Evolutionary conservation across 2,797 vertebrate genomes (phyloP), one percentile per base, ranked within the genome.

Genomic region (Amphiprion clarkii): DNA sequence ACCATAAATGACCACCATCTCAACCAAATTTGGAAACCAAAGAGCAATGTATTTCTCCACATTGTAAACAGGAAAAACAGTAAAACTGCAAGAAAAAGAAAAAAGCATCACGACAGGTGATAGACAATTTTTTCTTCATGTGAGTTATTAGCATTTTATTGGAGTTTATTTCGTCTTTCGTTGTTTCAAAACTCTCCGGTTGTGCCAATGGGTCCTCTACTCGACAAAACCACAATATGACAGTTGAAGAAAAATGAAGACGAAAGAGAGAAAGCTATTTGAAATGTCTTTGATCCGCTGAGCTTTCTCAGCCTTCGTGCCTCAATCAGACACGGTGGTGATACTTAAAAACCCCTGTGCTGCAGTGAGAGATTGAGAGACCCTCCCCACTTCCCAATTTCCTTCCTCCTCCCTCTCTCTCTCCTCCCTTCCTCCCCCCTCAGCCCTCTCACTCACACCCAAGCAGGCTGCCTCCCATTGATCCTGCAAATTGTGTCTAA

Each of bases 401-500:
- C 72, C 62, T 74, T 76, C 77, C 58, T 64, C 44, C 71, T 3
- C 8, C n/a, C 46, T 13, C 68, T 69, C 52, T 19, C 6, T 48
- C 19, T 19, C 67, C 67, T 63, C 36, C 17, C 55, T 17, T 53
- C 31, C 61, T 27, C 54, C 29, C 51, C 63, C 56, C 40, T 74
- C 19, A 46, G 49, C 69, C 69, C 72, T 29, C 68, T 71, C 70
- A 10, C 78, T 80, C 72, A 79, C 68, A 74, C 77, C 67, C 71
- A 25, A 64, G 78, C 78, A 71, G 66, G 86, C 85, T 64, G 78
- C 87, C 85, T 93, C 86, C 81, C 89, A 94, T 93, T 94, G 94
- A 95, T 95, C 87, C 91, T 86, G 83, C 89, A 95, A 94, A 95
- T 93, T 92, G 93, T 92, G 88, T 94, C 89, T 89, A 84, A 91